phyloP scores from a whole-genome alignment of 2,888 invertebrate species.

The Acanthosepion pharaonis region DNA sequence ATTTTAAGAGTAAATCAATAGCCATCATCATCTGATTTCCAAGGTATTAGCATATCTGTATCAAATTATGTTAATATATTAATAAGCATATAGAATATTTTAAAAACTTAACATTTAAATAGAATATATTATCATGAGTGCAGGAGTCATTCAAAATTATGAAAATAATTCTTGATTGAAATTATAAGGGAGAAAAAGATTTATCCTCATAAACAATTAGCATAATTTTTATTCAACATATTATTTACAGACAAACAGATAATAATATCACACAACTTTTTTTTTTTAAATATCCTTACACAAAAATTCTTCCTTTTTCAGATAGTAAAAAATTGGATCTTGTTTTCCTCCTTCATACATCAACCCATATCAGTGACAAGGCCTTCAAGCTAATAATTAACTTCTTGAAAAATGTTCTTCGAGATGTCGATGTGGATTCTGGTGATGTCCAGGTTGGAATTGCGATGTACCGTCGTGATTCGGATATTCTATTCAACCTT shows the following conservation, averaged over 20 bases:
- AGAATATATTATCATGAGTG: too few species aligned
- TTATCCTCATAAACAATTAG: too few species aligned
- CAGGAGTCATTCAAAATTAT: neutral
- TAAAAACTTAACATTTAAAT: neutral
- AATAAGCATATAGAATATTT: neutral
- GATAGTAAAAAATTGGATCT: conserved; percentile 60
- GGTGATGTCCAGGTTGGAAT: conserved; percentile 60
- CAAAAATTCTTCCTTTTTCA: conserved; percentile 51
- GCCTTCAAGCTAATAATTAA: conserved; percentile 54
- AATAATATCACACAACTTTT: neutral
- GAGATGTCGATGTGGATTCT: conserved; percentile 58
- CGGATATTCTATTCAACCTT: conserved; percentile 59
- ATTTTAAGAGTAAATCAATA: too few species aligned
- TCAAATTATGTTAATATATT: neutral
- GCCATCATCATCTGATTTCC: too few species aligned
- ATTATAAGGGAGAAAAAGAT: neutral
- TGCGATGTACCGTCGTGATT: conserved; percentile 56
- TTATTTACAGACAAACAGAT: conserved; percentile 2
- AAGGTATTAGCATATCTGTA: neutral
- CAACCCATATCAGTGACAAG: conserved; percentile 53
- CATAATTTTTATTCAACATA: neutral
- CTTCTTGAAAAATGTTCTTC: conserved; percentile 56
- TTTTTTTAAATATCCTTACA: conserved; percentile 40
- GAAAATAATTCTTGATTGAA: neutral
- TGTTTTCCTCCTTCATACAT: conserved; percentile 62